Evolutionary conservation across 2,888 invertebrate species (phyloP).

Genomic region (Rambutsinella grinnellia): DNA sequence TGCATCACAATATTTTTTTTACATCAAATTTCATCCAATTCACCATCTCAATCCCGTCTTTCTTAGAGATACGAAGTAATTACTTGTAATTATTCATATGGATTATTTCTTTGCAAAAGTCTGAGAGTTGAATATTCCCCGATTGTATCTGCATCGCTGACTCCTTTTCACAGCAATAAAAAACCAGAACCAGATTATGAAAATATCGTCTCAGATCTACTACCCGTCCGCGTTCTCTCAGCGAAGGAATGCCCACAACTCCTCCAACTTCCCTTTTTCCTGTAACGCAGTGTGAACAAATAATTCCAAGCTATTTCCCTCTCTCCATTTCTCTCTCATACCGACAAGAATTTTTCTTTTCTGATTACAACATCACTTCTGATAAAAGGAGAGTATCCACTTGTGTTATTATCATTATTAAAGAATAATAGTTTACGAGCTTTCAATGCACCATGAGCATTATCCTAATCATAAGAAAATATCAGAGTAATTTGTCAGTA

Average conservation of each 20-base stretch:
- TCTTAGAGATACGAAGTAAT: too few relatives aligned
- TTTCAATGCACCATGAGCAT: neutral
- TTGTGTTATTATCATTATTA: neutral
- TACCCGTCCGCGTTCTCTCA: neutral
- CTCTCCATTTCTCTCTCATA: neutral
- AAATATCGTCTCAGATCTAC: neutral
- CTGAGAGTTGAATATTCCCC: too few relatives aligned
- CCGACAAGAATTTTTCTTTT: neutral
- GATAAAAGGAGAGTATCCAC: constrained; percentile 15
- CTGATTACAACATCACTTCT: neutral
- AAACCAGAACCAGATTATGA: neutral
- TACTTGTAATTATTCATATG: too few relatives aligned
- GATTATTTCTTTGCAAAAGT: too few relatives aligned
- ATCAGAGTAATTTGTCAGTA: constrained; percentile 64
- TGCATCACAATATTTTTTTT: too few relatives aligned
- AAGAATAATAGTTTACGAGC: neutral
- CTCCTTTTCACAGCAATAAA: neutral
- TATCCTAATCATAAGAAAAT: neutral
- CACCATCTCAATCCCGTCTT: too few relatives aligned
- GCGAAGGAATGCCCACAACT: neutral
- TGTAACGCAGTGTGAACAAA: constrained; percentile 21
- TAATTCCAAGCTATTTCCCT: constrained; percentile 9
- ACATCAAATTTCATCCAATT: too few relatives aligned
- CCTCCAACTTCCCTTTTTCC: neutral
- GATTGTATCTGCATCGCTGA: too few relatives aligned